Base-by-base conservation (phyloP, 2,113 vertebrate genomes). In the Podocnemis expansa region DNA sequence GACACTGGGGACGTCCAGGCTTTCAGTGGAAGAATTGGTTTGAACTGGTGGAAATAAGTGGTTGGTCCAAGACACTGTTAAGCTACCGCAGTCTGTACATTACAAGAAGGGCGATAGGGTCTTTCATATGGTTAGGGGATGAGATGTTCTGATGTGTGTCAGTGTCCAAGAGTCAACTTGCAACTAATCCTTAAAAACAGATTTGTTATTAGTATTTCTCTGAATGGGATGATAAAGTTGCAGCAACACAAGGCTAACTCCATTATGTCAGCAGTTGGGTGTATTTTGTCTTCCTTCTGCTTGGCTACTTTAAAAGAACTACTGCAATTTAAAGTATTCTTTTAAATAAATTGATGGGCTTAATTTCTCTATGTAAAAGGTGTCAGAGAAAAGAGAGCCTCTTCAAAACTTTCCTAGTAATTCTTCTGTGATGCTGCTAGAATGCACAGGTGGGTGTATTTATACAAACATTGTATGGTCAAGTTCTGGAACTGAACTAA, bases 261-360 rank as follows among this genome's bases (percentile, higher is more conserved):
- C 78, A 25, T 21, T 43, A 63, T 2, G 0, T 82, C 91, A 73
- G 5, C 87, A 89, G 51, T 31, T 56, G 82, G 88, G 45, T 78
- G 85, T 27, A 1, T 19, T 9, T n/a, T 34, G 12, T 70, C 63
- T 78, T 84, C 27, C 14, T 80, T 93, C 84, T 91, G 12, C 56
- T 92, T 52, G 70, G 24, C 21, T 78, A 10, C 27, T 67, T 55
- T 10, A 88, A 88, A 27, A 90, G 83, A 70, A 1, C 78, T 45
- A 45, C 87, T 94, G 84, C 93, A 19, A 82, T 85, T 49, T 55
- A 82, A 85, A 91, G 10, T 43, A 27, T 47, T 91, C 83, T 85
- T 41, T 87, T 95, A 43, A 93, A 93, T 78, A 2, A 55, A 45
- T 63, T 82, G 16, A 27, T 88, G 87, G 12, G 31, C 34, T 88